These are phyloP conservation scores for Neoascia interrupta DNA, from an alignment of 2,888 invertebrate genomes.

Conservation along the genomic window DNA sequence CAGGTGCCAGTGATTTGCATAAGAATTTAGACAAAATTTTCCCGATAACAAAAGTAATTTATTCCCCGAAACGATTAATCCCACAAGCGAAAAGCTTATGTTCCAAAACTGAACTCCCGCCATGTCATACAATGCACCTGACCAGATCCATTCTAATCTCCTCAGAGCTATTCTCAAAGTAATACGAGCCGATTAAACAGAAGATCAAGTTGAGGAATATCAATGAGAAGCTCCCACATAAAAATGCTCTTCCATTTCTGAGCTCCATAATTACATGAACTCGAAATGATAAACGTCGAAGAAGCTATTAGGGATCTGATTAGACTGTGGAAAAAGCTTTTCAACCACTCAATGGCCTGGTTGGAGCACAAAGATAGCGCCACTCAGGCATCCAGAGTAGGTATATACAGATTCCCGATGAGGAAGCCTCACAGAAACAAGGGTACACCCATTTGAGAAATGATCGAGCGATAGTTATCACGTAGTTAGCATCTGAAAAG, in stretches of 20 bases:
- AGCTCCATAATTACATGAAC: neutral
- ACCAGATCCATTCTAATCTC: slow-evolving; percentile 32
- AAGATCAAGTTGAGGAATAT: slow-evolving; percentile 28
- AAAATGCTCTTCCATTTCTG: neutral
- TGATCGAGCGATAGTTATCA: slow-evolving; percentile 58
- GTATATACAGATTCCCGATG: slow-evolving; percentile 11
- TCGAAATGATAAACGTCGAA: slow-evolving; percentile 51
- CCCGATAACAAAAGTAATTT: slow-evolving; percentile 34
- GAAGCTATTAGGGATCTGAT: slow-evolving; percentile 64
- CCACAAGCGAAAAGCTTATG: slow-evolving; percentile 26
- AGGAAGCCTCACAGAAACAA: neutral
- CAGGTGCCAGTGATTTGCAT: slow-evolving; percentile 47
- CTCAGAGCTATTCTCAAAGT: slow-evolving; percentile 11
- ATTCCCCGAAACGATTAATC: slow-evolving; percentile 47
- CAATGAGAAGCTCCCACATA: slow-evolving; percentile 51
- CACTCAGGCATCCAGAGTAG: neutral
- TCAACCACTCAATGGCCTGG: slow-evolving; percentile 18
- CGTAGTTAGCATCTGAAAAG: slow-evolving; percentile 45
- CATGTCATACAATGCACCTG: neutral
- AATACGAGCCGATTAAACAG: slow-evolving; percentile 38
- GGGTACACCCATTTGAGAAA: slow-evolving; percentile 40
- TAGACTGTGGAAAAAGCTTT: slow-evolving; percentile 61
- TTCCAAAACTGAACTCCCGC: neutral
- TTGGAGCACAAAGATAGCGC: slow-evolving; percentile 52
- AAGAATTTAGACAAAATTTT: slow-evolving; percentile 6